Percentiles rank a stretch among this genome's conserved stretches.
These are phyloP conservation scores for Ctenopoma multispine DNA, from an alignment of 2,797 vertebrate species.

Conservation along the genomic window DNA sequence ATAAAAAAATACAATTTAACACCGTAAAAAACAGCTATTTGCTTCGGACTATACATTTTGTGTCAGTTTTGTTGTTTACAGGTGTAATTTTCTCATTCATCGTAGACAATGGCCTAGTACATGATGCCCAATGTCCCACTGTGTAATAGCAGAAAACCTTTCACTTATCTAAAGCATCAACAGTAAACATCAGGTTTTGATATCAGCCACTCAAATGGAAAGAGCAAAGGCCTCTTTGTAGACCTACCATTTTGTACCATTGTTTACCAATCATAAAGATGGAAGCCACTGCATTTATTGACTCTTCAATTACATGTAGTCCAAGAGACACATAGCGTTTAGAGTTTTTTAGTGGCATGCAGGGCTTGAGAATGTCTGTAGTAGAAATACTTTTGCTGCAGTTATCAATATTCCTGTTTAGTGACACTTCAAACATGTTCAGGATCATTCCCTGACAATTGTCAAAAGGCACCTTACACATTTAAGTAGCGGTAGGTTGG, in stretches of 20 bases:
- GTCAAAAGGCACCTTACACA: too few relatives aligned
- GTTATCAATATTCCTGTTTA: background rate
- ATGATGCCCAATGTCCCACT: constrained; percentile 31
- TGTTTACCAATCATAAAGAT: constrained; percentile 15
- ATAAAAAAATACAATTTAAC: constrained; percentile 8
- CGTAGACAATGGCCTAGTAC: constrained; percentile 43
- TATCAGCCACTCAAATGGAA: constrained; percentile 32
- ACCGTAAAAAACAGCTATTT: constrained; percentile 16
- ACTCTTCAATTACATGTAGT: background rate
- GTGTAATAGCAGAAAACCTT: constrained; percentile 55
- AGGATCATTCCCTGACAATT: too few relatives aligned
- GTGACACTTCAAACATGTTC: background rate
- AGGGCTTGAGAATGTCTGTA: background rate
- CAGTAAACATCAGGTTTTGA: constrained; percentile 48
- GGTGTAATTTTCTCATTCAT: constrained; percentile 66
- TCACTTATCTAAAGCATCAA: constrained; percentile 55
- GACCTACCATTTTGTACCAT: constrained; percentile 20
- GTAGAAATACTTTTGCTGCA: background rate
- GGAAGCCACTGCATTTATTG: background rate
- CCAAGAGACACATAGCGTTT: background rate
- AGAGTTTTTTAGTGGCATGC: constrained; percentile 9
- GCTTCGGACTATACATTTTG: constrained; percentile 26
- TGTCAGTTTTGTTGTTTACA: constrained; percentile 44
- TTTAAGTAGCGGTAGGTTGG: background rate
- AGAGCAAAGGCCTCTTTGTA: constrained; percentile 32